Conservation (phyloP, 2,888 invertebrate genomes). For the Eurytoma californica region DNA sequence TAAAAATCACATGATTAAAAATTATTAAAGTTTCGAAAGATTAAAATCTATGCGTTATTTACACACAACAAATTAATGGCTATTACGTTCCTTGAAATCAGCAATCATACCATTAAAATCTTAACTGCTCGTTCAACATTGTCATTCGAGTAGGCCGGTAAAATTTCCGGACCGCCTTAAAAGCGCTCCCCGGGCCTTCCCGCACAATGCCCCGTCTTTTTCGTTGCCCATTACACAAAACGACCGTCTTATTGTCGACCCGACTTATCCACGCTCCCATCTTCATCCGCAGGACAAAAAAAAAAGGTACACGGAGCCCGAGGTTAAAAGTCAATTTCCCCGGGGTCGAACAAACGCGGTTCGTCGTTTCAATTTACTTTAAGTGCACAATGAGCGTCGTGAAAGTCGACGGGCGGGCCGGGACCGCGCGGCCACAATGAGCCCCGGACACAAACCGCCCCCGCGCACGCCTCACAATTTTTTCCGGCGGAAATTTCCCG, state of each 20-base stretch:
- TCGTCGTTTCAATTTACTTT: slow-evolving; percentile 13
- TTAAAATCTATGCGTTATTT: not conserved
- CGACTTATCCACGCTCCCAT: slow-evolving; percentile 24
- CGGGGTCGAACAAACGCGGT: not conserved
- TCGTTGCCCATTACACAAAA: slow-evolving; percentile 1
- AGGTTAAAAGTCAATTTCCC: slow-evolving; percentile 53
- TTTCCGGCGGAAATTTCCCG: slow-evolving; percentile 48
- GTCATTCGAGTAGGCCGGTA: slow-evolving; percentile 3
- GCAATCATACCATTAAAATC: not conserved
- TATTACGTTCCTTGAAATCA: not conserved
- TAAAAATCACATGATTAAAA: no score
- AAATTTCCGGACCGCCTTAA: slow-evolving; percentile 6
- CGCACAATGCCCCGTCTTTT: slow-evolving; percentile 19
- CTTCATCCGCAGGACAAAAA: slow-evolving; percentile 5
- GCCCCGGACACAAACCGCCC: slow-evolving; percentile 45
- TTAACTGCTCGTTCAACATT: slow-evolving; percentile 11
- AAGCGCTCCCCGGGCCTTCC: slow-evolving; percentile 2
- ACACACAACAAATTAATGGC: not conserved
- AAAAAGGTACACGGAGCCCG: not conserved
- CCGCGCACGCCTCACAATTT: slow-evolving; percentile 30
- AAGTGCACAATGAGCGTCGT: slow-evolving; percentile 10
- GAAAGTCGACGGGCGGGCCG: not conserved
- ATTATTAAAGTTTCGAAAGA: no score
- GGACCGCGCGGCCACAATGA: not conserved
- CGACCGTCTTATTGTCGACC: slow-evolving; percentile 9